phyloP scores from a whole-genome alignment of 1,140 invertebrate genomes.

The Drosophila orosa region DNA sequence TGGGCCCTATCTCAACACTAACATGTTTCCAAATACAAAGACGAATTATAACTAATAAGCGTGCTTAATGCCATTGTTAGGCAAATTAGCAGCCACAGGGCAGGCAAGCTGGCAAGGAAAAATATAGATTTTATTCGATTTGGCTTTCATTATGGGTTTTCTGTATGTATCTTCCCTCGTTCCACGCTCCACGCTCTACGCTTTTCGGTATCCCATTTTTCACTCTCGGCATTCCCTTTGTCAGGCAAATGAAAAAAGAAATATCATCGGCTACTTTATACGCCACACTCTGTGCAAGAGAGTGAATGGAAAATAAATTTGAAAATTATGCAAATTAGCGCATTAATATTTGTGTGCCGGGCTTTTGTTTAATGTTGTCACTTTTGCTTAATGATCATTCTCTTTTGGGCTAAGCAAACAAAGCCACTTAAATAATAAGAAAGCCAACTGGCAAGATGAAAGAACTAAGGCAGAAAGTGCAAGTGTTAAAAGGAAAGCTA shows the following conservation, averaged over 20 bases:
- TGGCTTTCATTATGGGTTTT: slow-evolving; percentile 21
- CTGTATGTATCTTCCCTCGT: slow-evolving; percentile 5
- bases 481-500: slow-evolving; percentile 12
- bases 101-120: slow-evolving; percentile 22
- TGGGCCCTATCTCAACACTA: slow-evolving; percentile 30
- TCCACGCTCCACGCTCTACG: slow-evolving; percentile 22
- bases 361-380: slow-evolving; percentile 57
- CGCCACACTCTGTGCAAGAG: slow-evolving; percentile 37
- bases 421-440: slow-evolving; percentile 25
- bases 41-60: slow-evolving; percentile 72
- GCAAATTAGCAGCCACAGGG: slow-evolving; percentile 60
- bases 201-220: slow-evolving; percentile 35
- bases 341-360: slow-evolving; percentile 59
- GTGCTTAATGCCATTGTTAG: slow-evolving; percentile 69
- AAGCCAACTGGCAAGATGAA: slow-evolving; percentile 20
- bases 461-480: slow-evolving; percentile 7
- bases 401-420: slow-evolving; percentile 28
- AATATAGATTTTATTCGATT: slow-evolving; percentile 51
- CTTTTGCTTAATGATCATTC: slow-evolving; percentile 55
- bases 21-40: slow-evolving; percentile 67
- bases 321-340: slow-evolving; percentile 72
- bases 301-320: slow-evolving; percentile 68
- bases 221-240: slow-evolving; percentile 48
- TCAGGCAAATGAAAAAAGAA: slow-evolving; percentile 41
- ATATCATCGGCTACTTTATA: slow-evolving; percentile 63